Evolutionary conservation across 2,113 vertebrate species (phyloP).

Genomic region (Phalacrocorax pelagicus): DNA sequence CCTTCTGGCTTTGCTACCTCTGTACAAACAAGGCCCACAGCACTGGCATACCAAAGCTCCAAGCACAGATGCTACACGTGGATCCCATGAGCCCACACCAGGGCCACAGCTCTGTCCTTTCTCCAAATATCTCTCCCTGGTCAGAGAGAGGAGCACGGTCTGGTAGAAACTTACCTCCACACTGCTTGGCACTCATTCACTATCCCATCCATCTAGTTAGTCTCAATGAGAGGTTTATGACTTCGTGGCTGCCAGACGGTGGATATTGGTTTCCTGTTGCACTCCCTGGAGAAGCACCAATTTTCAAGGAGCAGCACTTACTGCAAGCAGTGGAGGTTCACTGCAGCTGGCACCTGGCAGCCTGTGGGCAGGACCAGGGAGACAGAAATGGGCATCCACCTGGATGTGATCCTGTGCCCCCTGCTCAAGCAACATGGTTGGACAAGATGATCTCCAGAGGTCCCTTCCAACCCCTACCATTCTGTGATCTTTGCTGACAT

Average conservation of each 20-base stretch:
- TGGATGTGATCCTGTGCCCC: too few relatives aligned
- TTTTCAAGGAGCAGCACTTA: background rate
- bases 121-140: background rate
- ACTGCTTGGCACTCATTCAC: background rate
- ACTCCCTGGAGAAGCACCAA: background rate
- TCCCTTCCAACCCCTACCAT: too few relatives aligned
- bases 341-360: background rate
- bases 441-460: too few relatives aligned
- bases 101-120: background rate
- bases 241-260: background rate
- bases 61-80: background rate
- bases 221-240: background rate
- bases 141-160: background rate
- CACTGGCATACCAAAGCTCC: background rate
- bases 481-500: background rate
- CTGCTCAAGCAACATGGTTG: too few relatives aligned
- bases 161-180: background rate
- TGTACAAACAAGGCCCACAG: background rate
- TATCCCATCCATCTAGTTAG: background rate
- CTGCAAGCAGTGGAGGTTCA: background rate
- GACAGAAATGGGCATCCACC: background rate
- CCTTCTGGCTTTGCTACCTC: background rate
- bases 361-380: background rate
- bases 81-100: background rate
- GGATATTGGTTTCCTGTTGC: fast-evolving